Conservation (phyloP, 2,888 invertebrate genomes). For the Stictocephala bisonia region DNA sequence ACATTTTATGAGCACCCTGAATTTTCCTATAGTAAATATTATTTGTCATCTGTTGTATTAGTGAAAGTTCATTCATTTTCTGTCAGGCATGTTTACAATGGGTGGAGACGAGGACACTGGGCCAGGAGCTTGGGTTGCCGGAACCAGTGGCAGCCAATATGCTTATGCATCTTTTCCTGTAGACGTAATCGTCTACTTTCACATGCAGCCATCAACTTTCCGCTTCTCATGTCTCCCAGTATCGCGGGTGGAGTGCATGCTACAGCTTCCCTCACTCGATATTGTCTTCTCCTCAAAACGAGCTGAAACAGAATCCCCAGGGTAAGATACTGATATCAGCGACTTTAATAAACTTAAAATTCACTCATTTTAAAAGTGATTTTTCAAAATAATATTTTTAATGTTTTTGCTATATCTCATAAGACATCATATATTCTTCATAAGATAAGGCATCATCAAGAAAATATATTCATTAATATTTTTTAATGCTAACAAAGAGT, state of each 20-base stretch:
- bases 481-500: too few species aligned
- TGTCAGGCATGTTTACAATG: slow-evolving; percentile 60
- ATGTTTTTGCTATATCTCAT: background rate
- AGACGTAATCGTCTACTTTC: slow-evolving; percentile 98
- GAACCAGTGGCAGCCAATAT: slow-evolving; percentile 78
- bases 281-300: slow-evolving; percentile 96
- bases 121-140: slow-evolving; percentile 62
- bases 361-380: too few species aligned
- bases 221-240: slow-evolving; percentile 96
- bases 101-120: slow-evolving; percentile 53
- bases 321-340: too few species aligned
- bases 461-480: too few species aligned
- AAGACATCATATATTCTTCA: too few species aligned
- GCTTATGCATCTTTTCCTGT: slow-evolving; percentile 96
- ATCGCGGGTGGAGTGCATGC: slow-evolving; percentile 94
- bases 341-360: too few species aligned
- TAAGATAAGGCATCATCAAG: too few species aligned
- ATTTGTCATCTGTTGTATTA: too few species aligned
- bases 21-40: too few species aligned
- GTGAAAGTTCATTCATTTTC: too few species aligned
- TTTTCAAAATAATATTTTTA: background rate
- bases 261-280: slow-evolving; percentile 95
- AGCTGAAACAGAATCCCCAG: slow-evolving; percentile 68
- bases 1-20: too few species aligned
- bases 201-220: slow-evolving; percentile 97